phyloP scores from a whole-genome alignment of 2,113 vertebrate species.

The Seriola dumerili region DNA sequence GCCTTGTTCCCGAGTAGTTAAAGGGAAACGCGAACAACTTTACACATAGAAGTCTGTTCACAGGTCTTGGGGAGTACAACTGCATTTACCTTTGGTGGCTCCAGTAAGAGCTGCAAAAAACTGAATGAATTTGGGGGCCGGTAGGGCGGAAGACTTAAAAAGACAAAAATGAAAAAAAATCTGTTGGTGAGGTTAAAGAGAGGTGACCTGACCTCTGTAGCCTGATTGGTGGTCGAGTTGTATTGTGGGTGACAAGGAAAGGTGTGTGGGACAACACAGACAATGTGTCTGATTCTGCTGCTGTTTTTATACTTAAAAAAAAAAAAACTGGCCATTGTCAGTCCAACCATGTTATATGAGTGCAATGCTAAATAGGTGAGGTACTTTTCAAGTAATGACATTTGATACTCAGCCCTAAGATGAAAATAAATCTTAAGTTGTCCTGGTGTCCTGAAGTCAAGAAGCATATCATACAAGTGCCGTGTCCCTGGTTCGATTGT shows the following conservation, averaged over 20 bases:
- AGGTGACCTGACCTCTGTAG: background rate
- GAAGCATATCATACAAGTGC: background rate
- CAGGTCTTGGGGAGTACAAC: too few species aligned
- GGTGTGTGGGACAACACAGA: background rate
- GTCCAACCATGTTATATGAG: background rate
- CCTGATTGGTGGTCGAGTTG: background rate
- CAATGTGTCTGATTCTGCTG: background rate
- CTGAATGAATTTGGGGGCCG: background rate
- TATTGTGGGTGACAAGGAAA: background rate
- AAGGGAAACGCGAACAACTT: too few species aligned
- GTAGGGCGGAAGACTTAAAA: too few species aligned
- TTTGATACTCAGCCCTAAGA: background rate
- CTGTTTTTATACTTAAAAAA: background rate
- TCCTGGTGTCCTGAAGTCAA: background rate
- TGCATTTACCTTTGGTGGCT: too few species aligned
- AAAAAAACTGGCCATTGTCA: background rate
- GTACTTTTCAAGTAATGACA: background rate
- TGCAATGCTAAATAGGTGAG: background rate
- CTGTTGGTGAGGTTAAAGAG: background rate
- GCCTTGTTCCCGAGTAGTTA: too few species aligned
- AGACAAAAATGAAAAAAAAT: background rate
- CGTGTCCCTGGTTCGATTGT: background rate
- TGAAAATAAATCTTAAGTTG: background rate
- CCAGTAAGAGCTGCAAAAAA: too few species aligned
- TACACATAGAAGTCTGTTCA: too few species aligned